A percentile compares a stretch with the other conserved stretches of the same genome.
Evolutionary conservation across 2,888 invertebrate genomes (phyloP).

Genomic region (Onthophagus sagittarius): DNA sequence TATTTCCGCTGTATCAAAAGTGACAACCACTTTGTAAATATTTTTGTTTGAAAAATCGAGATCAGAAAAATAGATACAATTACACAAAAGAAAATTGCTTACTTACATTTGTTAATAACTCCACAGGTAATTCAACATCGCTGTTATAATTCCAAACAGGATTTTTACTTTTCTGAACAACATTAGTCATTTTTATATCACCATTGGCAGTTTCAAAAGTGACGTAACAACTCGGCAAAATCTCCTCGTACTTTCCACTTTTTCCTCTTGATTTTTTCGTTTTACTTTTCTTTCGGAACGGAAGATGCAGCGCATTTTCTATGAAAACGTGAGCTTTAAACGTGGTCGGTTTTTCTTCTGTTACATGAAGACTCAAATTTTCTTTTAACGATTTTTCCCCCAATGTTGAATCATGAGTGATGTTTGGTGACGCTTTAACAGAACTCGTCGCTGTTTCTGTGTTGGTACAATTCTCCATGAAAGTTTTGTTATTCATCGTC

Average conservation of each 20-base stretch:
- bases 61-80: too few relatives aligned
- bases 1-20: too few relatives aligned
- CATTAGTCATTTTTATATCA: conserved; percentile 48
- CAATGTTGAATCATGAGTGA: background rate
- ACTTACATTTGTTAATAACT: conserved; percentile 55
- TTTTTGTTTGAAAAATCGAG: too few relatives aligned
- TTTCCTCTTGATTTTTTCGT: conserved; percentile 40
- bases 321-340: conserved; percentile 52
- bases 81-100: too few relatives aligned
- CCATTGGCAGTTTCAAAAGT: conserved; percentile 53
- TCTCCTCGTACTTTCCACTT: conserved; percentile 41
- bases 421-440: background rate
- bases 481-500: conserved; percentile 30
- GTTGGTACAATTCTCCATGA: conserved; percentile 39
- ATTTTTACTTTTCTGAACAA: conserved; percentile 51
- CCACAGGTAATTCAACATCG: conserved; percentile 49
- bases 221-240: conserved; percentile 59
- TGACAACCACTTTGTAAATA: too few relatives aligned
- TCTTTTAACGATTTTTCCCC: background rate
- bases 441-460: conserved; percentile 31
- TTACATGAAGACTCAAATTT: background rate
- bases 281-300: conserved; percentile 44
- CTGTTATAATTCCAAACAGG: conserved; percentile 57
- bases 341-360: background rate
- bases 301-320: conserved; percentile 56